A percentile compares a stretch with the other conserved stretches of the same genome.
phyloP scores from a whole-genome alignment of 2,888 invertebrate species.

The Synergus japonicus region DNA sequence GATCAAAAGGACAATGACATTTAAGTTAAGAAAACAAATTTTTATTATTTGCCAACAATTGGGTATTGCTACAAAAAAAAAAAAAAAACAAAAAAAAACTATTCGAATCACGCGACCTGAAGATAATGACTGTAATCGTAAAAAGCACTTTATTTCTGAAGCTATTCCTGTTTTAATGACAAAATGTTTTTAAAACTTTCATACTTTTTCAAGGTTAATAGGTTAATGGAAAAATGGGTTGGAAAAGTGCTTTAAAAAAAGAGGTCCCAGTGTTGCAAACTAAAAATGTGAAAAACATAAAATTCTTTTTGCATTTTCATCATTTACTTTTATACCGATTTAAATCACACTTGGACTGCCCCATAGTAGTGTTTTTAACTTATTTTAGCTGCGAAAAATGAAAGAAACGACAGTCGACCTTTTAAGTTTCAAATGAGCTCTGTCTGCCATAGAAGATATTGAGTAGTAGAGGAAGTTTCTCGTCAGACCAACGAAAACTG shows the following conservation, averaged over 20 bases:
- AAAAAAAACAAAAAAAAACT: slow-evolving; percentile 1
- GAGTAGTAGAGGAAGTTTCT: slow-evolving; percentile 19
- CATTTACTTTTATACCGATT: too few relatives aligned
- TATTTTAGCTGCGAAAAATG: not conserved
- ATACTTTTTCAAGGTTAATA: not conserved
- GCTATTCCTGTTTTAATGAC: not conserved
- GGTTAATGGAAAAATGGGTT: not conserved
- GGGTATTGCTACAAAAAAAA: not conserved
- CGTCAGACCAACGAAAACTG: slow-evolving; percentile 18
- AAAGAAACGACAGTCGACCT: not conserved
- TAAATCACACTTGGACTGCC: too few relatives aligned
- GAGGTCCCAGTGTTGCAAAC: too few relatives aligned
- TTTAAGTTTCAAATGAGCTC: not conserved
- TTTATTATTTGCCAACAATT: not conserved
- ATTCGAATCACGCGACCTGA: not conserved
- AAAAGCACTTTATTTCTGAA: not conserved
- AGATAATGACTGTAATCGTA: not conserved
- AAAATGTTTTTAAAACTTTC: not conserved
- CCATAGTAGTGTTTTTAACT: too few relatives aligned
- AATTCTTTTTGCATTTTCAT: too few relatives aligned
- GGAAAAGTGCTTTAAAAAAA: too few relatives aligned
- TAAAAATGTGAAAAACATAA: too few relatives aligned
- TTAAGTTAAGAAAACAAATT: not conserved
- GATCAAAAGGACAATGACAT: not conserved
- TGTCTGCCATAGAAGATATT: slow-evolving; percentile 1